Base-by-base conservation (phyloP, 2,888 invertebrate genomes). In the Caenorhabditis doughertyi region DNA sequence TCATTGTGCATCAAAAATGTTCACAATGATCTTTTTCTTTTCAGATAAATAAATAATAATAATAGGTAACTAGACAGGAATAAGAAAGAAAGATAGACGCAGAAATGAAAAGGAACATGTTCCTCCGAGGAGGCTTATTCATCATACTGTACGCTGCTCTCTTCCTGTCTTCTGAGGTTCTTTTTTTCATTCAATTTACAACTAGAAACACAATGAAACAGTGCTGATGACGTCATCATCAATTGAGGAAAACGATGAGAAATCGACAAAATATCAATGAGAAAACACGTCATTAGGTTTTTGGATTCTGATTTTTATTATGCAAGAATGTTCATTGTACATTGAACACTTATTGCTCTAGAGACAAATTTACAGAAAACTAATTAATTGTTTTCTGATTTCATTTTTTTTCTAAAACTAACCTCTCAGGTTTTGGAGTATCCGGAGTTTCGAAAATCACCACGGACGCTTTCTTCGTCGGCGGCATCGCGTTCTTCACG, bases 371-470 rank as follows among this genome's bases (percentile, higher is more conserved):
- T 18, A 16, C 18, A 29, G 47, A 47, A 47, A 29, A 56, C 18
- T 32, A 27, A 27, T 2, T 64, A n/a, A n/a, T n/a, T n/a, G n/a
- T n/a, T n/a, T n/a, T n/a, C n/a, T n/a, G n/a, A n/a, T n/a, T n/a
- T n/a, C n/a, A n/a, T n/a, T 39, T 9, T 8, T 32, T 13, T 11
- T 18, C 39, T 16, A 42, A 25, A 55, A 70, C 71, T 58, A 56
- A 82, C 82, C 73, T 82, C 55, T 82, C 82, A 25, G 65, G 42
- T 51, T 79, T 74, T n/a, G 86, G 86, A 18, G 84, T 68, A 49
- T 84, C 84, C 16, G 86, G 86, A 29, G 86, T 84, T 73, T 86
- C 84, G 71, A 83, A 86, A 42, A 86, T 77, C 44, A 86, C 86
- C 18, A 83, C 76, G 25, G 86, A 86, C 8, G 83, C 81, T 56